Base-by-base conservation (phyloP, 2,797 vertebrate genomes). In the Diplodus puntazzo region DNA sequence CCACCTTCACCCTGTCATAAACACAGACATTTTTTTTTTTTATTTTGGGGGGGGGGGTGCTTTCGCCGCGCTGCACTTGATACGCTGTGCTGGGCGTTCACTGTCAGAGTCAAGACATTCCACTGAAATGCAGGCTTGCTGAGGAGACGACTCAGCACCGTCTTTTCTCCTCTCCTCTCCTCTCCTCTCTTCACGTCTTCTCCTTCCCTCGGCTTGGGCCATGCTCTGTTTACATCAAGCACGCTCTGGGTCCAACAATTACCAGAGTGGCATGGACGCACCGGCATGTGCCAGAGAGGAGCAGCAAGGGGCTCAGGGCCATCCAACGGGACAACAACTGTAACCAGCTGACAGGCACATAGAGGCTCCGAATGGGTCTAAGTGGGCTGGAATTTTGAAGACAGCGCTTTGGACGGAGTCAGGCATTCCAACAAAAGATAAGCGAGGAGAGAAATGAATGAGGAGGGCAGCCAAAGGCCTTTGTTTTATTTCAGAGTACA, bases 1-100 rank as follows among this genome's bases (percentile, higher is more conserved):
- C 89, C 87, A 94, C 92, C 92, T 91, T 90, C 83, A 74, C 75
- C 54, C 75, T 83, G 86, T 84, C 91, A 86, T 92, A 93, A 95
- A 93, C 88, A 92, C 77, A 87, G 74, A 90, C 2, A 25, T 25
- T 25, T 25, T 25, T 84, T 89, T 86, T 81, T 34, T n/a, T n/a
- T n/a, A n/a, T 34, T 30, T 30, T 25, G 25, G 25, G 25, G 30
- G 30, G 30, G 79, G 87, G 87, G 92, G 91, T 91, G 86, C 79
- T 82, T 85, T 85, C 85, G 84, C 70, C 34, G 75, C 68, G 77
- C 88, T 60, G 81, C 70, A 39, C 82, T 86, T 59, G 77, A 87
- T 88, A 85, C 73, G 27, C 77, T 27, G 79, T 10, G 21, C 77
- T 89, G 89, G 90, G 90, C 82, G 81, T 91, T 93, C 85, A 80